Conservation (phyloP, 2,797 vertebrate species). For the Petrocephalus schoutedeni region DNA sequence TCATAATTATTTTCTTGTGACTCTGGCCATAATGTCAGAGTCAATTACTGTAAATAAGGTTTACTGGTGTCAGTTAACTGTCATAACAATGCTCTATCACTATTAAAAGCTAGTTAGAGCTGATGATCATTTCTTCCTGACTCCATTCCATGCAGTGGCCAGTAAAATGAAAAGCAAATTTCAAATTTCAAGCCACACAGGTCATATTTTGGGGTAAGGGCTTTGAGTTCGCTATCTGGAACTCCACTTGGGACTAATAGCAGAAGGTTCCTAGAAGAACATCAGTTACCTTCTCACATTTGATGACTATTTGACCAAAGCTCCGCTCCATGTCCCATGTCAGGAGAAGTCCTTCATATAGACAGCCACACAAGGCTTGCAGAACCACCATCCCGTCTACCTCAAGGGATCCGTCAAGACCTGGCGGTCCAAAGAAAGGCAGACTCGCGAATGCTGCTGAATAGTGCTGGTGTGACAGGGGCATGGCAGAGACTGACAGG, state of each 20-base stretch:
- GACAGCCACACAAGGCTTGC: not conserved
- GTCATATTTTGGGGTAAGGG: not conserved
- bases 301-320: not conserved
- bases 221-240: not conserved
- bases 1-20: slow-evolving; percentile 56
- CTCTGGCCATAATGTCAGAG: not conserved
- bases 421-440: not conserved
- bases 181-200: not conserved
- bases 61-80: slow-evolving; percentile 16
- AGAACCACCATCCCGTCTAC: not conserved
- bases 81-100: not conserved
- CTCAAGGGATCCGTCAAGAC: not conserved
- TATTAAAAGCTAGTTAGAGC: not conserved
- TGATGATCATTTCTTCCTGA: not conserved
- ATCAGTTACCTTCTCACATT: not conserved
- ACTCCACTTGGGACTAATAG: not conserved
- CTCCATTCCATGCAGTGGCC: not conserved
- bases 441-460: not conserved
- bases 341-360: not conserved
- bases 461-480: not conserved
- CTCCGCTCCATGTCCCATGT: not conserved
- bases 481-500: not conserved
- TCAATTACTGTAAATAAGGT: slow-evolving; percentile 39
- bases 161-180: not conserved
- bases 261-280: not conserved